Base-by-base conservation (phyloP, 2,888 invertebrate genomes). In the Scaptomyza tumidula region DNA sequence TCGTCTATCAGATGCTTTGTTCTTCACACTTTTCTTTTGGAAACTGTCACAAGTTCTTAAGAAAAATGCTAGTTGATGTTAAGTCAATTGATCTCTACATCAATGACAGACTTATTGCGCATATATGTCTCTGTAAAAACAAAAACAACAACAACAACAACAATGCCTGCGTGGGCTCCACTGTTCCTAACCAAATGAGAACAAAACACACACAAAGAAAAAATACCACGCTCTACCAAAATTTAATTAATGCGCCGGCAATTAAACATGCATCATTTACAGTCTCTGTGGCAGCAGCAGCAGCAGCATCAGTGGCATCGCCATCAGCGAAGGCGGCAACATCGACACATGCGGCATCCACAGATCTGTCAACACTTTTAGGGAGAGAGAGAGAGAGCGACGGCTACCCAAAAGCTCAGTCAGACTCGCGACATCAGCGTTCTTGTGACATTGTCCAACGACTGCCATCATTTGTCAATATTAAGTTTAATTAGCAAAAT, bases 251-350 rank as follows among this genome's bases (percentile, higher is more conserved):
- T 86, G 86, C 89, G 78, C 72, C 66, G 84, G 86, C 86, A 86
- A 86, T 86, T 86, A 86, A 86, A 86, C 89, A 86, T 86, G 86
- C 89, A 89, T 89, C 89, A 89, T 86, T 86, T 89, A 86, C 77
- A 84, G 86, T 74, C 78, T 62, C 86, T 56, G 70, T 71, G 68
- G 61, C 86, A 54, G 67, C 67, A 58, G 62, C 70, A 57, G 54
- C 64, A 45, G 67, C 72, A 59, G 64, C 61, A 54, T 44, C 58
- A 55, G 62, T 65, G 63, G 71, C 81, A 44, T 53, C 78, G 55
- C 45, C 57, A 58, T 55, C 59, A 68, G 75, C 49, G 74, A 67
- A 73, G 74, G 78, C 75, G 78, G 69, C 79, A 58, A 74, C 78
- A 78, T 43, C 78, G 79, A 75, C 75, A 78, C 75, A 78, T 75